Conservation (phyloP, 2,113 vertebrate species). For the Circaetus gallicus region DNA sequence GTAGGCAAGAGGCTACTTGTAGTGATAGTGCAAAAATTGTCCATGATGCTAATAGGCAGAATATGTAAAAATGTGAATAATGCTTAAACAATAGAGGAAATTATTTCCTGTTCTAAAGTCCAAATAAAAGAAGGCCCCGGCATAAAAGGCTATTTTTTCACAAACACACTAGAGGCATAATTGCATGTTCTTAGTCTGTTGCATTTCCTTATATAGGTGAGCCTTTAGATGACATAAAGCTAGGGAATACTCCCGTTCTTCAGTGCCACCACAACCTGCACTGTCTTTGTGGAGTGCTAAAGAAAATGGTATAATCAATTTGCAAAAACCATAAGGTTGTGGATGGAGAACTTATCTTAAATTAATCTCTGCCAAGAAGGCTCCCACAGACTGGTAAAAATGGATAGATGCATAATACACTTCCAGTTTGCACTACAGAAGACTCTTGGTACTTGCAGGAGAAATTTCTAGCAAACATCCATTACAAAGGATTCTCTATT, state of each 20-base stretch:
- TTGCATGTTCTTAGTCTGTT: neutral
- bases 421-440: constrained; percentile 12
- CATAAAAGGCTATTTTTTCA: neutral
- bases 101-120: neutral
- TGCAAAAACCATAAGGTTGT: neutral
- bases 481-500: constrained; percentile 28
- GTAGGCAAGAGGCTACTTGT: neutral
- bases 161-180: neutral
- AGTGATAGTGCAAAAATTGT: neutral
- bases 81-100: neutral
- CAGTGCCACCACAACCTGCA: neutral
- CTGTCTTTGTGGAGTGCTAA: neutral
- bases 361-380: neutral
- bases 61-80: neutral
- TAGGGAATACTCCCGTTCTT: neutral
- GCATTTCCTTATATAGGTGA: neutral
- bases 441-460: neutral
- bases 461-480: constrained; percentile 46
- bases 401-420: neutral
- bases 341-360: neutral
- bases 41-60: neutral
- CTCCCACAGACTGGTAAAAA: neutral
- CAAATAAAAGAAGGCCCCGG: neutral
- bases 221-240: neutral
- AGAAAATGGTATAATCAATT: neutral